Base-by-base conservation (phyloP, 2,888 invertebrate species). In the Xiphydria camelus region DNA sequence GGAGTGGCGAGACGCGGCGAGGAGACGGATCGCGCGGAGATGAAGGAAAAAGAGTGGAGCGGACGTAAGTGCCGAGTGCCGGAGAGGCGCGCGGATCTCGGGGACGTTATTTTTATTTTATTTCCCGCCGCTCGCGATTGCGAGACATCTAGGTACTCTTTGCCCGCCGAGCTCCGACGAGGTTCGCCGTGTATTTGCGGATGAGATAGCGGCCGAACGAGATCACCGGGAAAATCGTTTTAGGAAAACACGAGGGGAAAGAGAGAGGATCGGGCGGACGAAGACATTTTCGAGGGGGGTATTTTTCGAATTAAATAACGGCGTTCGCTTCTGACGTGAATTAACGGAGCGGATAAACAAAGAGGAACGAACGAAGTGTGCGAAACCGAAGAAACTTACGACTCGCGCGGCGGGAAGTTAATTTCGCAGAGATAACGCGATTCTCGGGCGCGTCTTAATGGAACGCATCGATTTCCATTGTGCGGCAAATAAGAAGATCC, bases 391-490 rank as follows among this genome's bases (percentile, higher is more conserved):
- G 10, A 17, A 34, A 18, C 15, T n/a, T n/a, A n/a, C n/a, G n/a
- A n/a, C n/a, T n/a, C n/a, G 32, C 21, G 37, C 19, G 10, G 53
- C 49, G 49, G 49, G 56, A 57, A 62, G 55, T 59, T 63, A 66
- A 69, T 67, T 68, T 61, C 53, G 42, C 49, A 42, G 41, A 50
- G 41, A 46, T 60, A 64, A 61, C 61, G 59, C 54, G 49, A 64
- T 62, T 60, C 55, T n/a, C 45, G 45, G 53, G 51, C 49, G 55
- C 44, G 46, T 56, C 58, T 61, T 66, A 67, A 68, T 66, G 61
- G 65, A 66, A 67, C 57, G 59, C 64, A 72, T 70, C 70, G 73
- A 70, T 71, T 69, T 62, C 64, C 67, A 62, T 66, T 64, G 64
- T 52, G 57, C 58, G 60, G 62, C 55, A 68, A 64, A 64, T 59